Percentiles rank a stretch among this genome's conserved stretches.
Conservation (phyloP, 2,797 vertebrate genomes). For the Oreortyx pictus region DNA sequence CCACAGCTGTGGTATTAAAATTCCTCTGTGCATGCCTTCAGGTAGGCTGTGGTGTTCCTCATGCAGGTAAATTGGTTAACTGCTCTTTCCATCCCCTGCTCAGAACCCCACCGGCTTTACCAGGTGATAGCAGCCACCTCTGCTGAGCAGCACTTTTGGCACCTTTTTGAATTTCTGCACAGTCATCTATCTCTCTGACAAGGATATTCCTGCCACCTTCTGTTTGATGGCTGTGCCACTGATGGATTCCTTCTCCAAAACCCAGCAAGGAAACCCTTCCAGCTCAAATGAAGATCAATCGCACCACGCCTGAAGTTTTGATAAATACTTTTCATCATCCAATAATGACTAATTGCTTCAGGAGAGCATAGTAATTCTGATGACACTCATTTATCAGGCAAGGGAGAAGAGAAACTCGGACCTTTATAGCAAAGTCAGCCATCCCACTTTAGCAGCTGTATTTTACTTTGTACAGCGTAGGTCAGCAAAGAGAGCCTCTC, state of each 20-base stretch:
- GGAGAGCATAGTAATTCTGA: constrained; percentile 42
- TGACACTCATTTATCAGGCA: constrained; percentile 60
- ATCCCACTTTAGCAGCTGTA: background rate
- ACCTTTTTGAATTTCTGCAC: background rate
- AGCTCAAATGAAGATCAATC: constrained; percentile 68
- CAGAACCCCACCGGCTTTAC: background rate
- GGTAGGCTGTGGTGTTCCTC: background rate
- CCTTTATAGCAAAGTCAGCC: constrained; percentile 29
- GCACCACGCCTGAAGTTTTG: constrained; percentile 29
- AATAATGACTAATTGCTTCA: constrained; percentile 67
- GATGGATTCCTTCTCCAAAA: constrained; percentile 45
- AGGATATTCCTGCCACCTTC: constrained; percentile 53
- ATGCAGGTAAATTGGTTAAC: background rate
- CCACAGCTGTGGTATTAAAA: constrained; percentile 68
- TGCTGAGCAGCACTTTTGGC: constrained; percentile 42
- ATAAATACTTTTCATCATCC: constrained; percentile 64
- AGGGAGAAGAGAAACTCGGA: constrained; percentile 18
- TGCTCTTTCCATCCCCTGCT: background rate
- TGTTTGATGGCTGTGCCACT: constrained; percentile 53
- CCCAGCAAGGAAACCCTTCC: constrained; percentile 48
- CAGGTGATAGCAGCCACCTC: background rate
- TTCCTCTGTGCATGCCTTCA: constrained; percentile 27
- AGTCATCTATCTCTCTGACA: constrained; percentile 53
- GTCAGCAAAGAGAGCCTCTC: constrained; percentile 16
- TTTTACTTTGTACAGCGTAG: constrained; percentile 20